A percentile compares a stretch with the other conserved stretches of the same genome.
Conservation (phyloP, 2,113 vertebrate species). For the Phaetusa simplex region DNA sequence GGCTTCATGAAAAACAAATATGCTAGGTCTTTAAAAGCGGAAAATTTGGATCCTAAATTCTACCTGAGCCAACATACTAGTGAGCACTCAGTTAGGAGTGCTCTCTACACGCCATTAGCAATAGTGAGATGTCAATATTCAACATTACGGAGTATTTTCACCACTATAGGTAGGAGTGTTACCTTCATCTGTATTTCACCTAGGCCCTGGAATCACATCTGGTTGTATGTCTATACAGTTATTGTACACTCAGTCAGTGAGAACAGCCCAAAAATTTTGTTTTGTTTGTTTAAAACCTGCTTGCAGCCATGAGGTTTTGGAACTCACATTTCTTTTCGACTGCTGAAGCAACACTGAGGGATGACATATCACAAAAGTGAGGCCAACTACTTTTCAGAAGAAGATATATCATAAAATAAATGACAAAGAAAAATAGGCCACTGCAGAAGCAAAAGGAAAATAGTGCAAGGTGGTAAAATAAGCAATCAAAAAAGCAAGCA, state of each 20-base stretch:
- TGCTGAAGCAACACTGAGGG: not conserved
- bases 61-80: not conserved
- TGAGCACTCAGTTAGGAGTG: not conserved
- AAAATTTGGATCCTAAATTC: not conserved
- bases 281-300: not conserved
- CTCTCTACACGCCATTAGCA: not conserved
- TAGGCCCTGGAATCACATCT: not conserved
- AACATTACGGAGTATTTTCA: not conserved
- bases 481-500: not conserved
- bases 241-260: not conserved
- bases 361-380: not conserved
- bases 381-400: not conserved
- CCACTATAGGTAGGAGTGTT: not conserved
- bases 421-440: not conserved
- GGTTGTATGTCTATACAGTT: not conserved
- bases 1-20: not conserved
- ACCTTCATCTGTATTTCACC: not conserved
- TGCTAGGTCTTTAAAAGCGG: not conserved
- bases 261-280: not conserved
- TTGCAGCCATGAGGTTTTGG: not conserved
- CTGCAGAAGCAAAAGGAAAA: not conserved
- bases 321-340: not conserved
- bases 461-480: not conserved
- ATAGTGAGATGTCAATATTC: not conserved
- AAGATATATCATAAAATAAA: not conserved